phyloP scores from a whole-genome alignment of 2,888 invertebrate species.

The Diaphora mendica region DNA sequence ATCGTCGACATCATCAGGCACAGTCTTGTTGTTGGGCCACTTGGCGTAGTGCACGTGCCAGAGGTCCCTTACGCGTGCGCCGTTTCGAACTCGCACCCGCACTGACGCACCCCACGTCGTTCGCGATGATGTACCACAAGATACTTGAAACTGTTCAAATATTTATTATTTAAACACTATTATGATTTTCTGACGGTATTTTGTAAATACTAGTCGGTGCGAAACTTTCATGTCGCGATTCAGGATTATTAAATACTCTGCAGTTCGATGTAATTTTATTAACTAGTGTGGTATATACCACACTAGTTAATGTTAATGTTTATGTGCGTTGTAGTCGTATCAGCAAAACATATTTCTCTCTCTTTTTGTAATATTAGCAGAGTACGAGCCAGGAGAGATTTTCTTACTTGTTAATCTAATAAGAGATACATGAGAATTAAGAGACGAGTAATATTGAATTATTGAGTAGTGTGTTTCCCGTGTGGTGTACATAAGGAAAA shows the following conservation, averaged over 20 bases:
- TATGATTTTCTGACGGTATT: not conserved
- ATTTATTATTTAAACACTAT: too few species aligned
- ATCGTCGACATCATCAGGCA: constrained; percentile 88
- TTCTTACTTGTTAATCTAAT: too few species aligned
- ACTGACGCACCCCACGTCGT: constrained; percentile 77
- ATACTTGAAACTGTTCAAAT: constrained; percentile 63
- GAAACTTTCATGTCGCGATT: not conserved
- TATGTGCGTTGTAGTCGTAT: too few species aligned
- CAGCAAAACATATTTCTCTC: too few species aligned
- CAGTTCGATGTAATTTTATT: not conserved
- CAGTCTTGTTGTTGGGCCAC: constrained; percentile 88
- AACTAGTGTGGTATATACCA: too few species aligned
- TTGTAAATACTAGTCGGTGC: not conserved
- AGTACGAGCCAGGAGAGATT: too few species aligned
- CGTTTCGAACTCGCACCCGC: constrained; percentile 65
- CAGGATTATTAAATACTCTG: not conserved
- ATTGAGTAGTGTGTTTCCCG: too few species aligned
- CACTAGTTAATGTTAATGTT: too few species aligned
- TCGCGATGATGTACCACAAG: constrained; percentile 56
- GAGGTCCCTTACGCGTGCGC: constrained; percentile 75
- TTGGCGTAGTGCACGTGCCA: constrained; percentile 95
- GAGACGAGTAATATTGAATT: too few species aligned
- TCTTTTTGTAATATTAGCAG: too few species aligned
- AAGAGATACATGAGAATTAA: too few species aligned
- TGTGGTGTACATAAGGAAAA: too few species aligned